Base-by-base conservation (phyloP, 2,888 invertebrate genomes). In the Conistra vaccinii region DNA sequence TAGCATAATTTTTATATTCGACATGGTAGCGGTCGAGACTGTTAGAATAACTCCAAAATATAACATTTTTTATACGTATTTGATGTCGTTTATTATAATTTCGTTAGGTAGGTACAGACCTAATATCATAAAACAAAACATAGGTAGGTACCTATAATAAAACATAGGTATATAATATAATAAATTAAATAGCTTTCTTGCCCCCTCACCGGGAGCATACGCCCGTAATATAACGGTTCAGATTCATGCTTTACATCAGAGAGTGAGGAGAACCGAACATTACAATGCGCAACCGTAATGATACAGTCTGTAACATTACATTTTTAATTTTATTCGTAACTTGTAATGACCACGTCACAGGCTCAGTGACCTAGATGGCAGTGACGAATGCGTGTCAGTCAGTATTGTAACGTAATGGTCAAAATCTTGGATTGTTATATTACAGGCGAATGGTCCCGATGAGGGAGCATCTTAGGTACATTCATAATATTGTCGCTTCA, bases 21-120 rank as follows among this genome's bases (percentile, higher is more conserved):
- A 14, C n/a, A 55, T 48, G 3, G 10, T 32, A 5, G 32, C 55
- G 23, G 5, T 55, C 58, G 4, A 45, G 45, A 57, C 53, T 39
- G 9, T 26, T 75, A 45, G 5, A 76, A 55, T n/a, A 68, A 61
- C 29, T 55, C n/a, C 20, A 76, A 76, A 68, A 39, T 55, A 67
- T 32, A n/a, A 9, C 14, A n/a, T 45, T 4, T 32, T 60, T 63
- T 58, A 29, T 51, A 74, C 53, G 65, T 48, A 29, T 35, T 26
- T 20, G n/a, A 53, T 60, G 1, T 23, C 17, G 0, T 12, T 26
- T 35, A 4, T 45, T 69, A 53, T 17, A 65, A 57, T 57, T 39
- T 32, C n/a, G 10, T 65, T 26, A 63, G 3, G n/a, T 48, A 63
- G 45, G n/a, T 62, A 45, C n/a, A n/a, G n/a, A n/a, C 20, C 51